A percentile compares a stretch with the other conserved stretches of the same genome.
Evolutionary conservation across 2,888 invertebrate genomes (phyloP).

Genomic region (Dexiosoma caninum): DNA sequence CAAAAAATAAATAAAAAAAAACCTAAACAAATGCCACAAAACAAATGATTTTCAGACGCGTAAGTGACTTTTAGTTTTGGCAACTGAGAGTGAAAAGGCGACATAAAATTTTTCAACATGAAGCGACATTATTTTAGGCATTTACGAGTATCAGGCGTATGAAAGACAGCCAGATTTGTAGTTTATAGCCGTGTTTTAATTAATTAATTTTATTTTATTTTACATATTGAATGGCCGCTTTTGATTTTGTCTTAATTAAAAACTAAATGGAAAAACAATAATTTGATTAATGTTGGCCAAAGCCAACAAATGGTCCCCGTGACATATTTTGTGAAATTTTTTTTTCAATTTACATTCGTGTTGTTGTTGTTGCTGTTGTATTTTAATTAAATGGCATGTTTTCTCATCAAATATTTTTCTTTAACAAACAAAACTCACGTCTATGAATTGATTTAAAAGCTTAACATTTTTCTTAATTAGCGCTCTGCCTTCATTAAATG

Average conservation of each 20-base stretch:
- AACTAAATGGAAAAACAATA: conserved; percentile 15
- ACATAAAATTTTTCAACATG: neutral
- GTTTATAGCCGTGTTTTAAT: conserved; percentile 9
- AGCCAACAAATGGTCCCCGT: neutral
- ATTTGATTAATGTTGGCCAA: conserved; percentile 34
- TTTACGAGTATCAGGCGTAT: neutral
- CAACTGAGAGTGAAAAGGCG: neutral
- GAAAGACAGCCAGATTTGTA: neutral
- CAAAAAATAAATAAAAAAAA: no score
- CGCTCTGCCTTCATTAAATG: neutral
- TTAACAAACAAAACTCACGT: neutral
- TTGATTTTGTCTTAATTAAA: conserved; percentile 24
- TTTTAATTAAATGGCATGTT: conserved; percentile 45
- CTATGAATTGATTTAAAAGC: no score
- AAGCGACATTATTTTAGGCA: conserved; percentile 38
- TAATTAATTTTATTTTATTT: conserved; percentile 51
- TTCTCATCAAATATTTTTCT: neutral
- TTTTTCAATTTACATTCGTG: conserved; percentile 30
- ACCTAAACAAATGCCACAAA: neutral
- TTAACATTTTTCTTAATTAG: neutral
- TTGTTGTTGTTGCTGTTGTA: neutral
- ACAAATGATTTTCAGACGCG: conserved; percentile 20
- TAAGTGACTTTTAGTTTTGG: conserved; percentile 8
- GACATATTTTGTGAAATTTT: conserved; percentile 19
- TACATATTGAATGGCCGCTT: neutral